phyloP scores from a whole-genome alignment of 2,113 vertebrate genomes.

The Brachyhypopomus gauderio region DNA sequence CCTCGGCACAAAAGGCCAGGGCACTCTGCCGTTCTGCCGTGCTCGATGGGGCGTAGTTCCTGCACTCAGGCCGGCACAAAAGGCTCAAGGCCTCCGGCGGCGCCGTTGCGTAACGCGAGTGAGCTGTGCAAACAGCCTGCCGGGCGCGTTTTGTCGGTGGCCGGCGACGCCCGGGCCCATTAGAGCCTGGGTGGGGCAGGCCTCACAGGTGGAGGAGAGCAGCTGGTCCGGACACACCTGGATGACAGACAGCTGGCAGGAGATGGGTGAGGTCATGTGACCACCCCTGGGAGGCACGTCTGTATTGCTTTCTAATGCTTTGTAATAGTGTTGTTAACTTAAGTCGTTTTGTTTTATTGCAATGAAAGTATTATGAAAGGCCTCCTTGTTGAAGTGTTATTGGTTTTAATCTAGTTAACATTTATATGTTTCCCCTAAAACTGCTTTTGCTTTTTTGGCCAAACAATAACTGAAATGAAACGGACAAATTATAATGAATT shows the following conservation, averaged over 20 bases:
- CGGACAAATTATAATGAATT: too few relatives aligned
- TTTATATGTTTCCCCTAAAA: too few relatives aligned
- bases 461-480: too few relatives aligned
- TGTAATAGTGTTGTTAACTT: neutral
- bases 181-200: constrained; percentile 13
- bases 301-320: neutral
- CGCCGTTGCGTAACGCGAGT: constrained; percentile 53
- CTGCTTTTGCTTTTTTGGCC: too few relatives aligned
- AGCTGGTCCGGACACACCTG: neutral
- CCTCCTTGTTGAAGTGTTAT: too few relatives aligned
- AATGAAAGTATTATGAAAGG: neutral
- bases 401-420: too few relatives aligned
- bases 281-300: neutral
- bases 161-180: constrained; percentile 15
- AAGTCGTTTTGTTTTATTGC: neutral
- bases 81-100: constrained; percentile 45
- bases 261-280: neutral
- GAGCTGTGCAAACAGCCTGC: constrained; percentile 60
- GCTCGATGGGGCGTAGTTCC: constrained; percentile 64
- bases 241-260: neutral
- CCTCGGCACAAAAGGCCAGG: constrained; percentile 52
- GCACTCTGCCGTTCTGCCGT: constrained; percentile 48
- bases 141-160: constrained; percentile 50
- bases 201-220: constrained; percentile 14
- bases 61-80: constrained; percentile 60